Conservation (phyloP, 2,888 invertebrate species). For the Drosophila glabriapex region DNA sequence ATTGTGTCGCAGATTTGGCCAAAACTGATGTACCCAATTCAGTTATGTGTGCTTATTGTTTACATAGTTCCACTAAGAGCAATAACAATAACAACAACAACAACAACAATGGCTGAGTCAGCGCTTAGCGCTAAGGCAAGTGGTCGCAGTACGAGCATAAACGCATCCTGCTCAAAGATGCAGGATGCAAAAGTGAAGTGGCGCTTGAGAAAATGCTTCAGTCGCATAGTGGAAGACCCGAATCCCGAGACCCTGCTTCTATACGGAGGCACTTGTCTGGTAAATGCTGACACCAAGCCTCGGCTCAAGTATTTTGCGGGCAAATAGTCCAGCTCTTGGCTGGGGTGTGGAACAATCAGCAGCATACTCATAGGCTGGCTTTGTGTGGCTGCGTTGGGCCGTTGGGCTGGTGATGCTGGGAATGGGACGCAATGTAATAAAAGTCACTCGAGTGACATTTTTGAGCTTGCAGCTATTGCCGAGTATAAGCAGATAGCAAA, state of each 20-base stretch:
- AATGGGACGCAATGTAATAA: conserved; percentile 61
- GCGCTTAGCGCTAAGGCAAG: conserved; percentile 36
- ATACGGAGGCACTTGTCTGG: conserved; percentile 61
- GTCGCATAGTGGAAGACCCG: conserved; percentile 47
- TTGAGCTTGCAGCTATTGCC: conserved; percentile 71
- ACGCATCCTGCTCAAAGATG: conserved; percentile 74
- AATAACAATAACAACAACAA: conserved; percentile 14
- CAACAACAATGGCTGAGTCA: conserved; percentile 42
- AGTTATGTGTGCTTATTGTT: conserved; percentile 63
- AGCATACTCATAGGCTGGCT: conserved; percentile 6
- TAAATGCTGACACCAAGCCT: conserved; percentile 80
- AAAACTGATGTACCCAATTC: conserved; percentile 59
- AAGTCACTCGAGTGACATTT: conserved; percentile 82
- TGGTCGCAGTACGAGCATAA: conserved; percentile 36
- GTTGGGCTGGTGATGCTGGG: background rate
- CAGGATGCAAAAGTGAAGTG: conserved; percentile 80
- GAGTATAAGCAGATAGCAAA: conserved; percentile 66
- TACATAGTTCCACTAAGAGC: conserved; percentile 31
- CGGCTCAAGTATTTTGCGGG: conserved; percentile 78
- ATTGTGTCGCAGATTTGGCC: conserved; percentile 19
- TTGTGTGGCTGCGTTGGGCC: background rate
- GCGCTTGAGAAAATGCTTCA: conserved; percentile 74
- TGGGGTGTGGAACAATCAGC: conserved; percentile 1
- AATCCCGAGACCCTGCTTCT: conserved; percentile 18
- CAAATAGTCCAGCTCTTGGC: conserved; percentile 66